These are phyloP conservation scores for Drosophila melanica DNA, from an alignment of 1,140 invertebrate genomes.

Conservation along the genomic window DNA sequence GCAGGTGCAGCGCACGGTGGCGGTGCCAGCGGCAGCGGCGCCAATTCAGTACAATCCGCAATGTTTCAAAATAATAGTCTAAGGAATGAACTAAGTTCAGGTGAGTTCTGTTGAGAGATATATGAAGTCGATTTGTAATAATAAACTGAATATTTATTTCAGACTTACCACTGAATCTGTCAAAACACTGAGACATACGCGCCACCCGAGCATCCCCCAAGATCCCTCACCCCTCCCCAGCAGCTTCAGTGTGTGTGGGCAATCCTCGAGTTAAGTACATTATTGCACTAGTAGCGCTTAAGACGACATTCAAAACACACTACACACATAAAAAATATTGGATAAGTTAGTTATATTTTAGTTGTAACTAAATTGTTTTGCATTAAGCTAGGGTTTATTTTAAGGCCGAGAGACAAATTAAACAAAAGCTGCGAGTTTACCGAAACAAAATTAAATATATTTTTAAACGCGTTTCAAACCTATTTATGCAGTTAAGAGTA, in stretches of 20 bases:
- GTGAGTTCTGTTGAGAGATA: slow-evolving; percentile 34
- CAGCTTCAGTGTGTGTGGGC: slow-evolving; percentile 61
- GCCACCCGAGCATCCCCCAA: slow-evolving; percentile 30
- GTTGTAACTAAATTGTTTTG: slow-evolving; percentile 72
- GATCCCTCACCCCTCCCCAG: slow-evolving; percentile 35
- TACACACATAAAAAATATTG: slow-evolving; percentile 58
- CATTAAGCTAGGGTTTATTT: slow-evolving; percentile 61
- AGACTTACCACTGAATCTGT: slow-evolving; percentile 84
- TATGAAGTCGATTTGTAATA: slow-evolving; percentile 66
- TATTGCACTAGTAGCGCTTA: slow-evolving; percentile 71
- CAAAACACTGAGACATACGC: slow-evolving; percentile 75
- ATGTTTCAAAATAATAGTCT: slow-evolving; percentile 79
- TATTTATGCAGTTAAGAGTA: slow-evolving; percentile 54
- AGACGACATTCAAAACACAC: slow-evolving; percentile 65
- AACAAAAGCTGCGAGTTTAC: slow-evolving; percentile 38
- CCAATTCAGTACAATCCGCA: slow-evolving; percentile 67
- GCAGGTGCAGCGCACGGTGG: slow-evolving; percentile 40
- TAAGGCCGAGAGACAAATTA: slow-evolving; percentile 51
- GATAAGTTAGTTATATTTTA: slow-evolving; percentile 72
- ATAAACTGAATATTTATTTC: slow-evolving; percentile 18
- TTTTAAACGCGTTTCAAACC: slow-evolving; percentile 51
- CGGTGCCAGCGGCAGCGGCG: slow-evolving; percentile 33
- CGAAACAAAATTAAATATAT: slow-evolving; percentile 42
- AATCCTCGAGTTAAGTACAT: slow-evolving; percentile 73
- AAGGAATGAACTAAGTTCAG: slow-evolving; percentile 84